phyloP scores from a whole-genome alignment of 2,888 invertebrate species.

The Napeogenes sylphis region DNA sequence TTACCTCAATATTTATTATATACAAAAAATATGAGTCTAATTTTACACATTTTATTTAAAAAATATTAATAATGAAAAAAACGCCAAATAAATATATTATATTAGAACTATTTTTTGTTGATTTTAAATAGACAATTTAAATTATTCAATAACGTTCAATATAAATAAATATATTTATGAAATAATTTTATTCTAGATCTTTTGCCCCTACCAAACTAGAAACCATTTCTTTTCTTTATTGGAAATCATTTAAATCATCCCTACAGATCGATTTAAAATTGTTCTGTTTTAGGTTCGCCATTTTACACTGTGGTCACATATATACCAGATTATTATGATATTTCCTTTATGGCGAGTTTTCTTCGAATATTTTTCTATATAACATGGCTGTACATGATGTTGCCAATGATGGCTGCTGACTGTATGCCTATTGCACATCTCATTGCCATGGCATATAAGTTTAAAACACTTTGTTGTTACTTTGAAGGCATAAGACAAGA shows the following conservation, averaged over 20 bases:
- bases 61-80: no score
- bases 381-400: constrained; percentile 68
- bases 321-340: constrained; percentile 56
- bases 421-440: constrained; percentile 65
- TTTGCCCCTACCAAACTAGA: no score
- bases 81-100: no score
- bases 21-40: no score
- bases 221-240: no score
- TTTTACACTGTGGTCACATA: constrained; percentile 69
- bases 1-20: neutral
- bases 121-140: constrained; percentile 37
- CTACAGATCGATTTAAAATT: constrained; percentile 46
- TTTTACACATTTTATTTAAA: no score
- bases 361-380: constrained; percentile 60
- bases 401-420: constrained; percentile 68
- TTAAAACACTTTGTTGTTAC: constrained; percentile 56
- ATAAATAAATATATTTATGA: constrained; percentile 52
- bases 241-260: neutral
- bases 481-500: constrained; percentile 48
- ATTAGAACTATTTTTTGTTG: no score
- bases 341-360: constrained; percentile 44
- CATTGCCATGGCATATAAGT: constrained; percentile 56
- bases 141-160: constrained; percentile 55
- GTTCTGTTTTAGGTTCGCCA: constrained; percentile 47
- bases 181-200: constrained; percentile 58